phyloP scores from a whole-genome alignment of 2,888 invertebrate species.

The Eucera pruinosa region DNA sequence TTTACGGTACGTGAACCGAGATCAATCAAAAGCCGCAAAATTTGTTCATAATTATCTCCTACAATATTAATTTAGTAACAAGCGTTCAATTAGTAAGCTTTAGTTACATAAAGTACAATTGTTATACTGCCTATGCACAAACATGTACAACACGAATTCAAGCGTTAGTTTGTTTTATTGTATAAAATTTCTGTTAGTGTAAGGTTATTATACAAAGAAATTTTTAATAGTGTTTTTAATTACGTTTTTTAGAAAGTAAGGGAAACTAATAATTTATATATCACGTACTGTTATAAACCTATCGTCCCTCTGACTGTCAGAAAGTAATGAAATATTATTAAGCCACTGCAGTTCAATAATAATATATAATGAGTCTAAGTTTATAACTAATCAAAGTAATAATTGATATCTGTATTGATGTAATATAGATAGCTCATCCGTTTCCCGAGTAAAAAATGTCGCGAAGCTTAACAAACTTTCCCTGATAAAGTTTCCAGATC shows the following conservation, averaged over 20 bases:
- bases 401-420: conserved; percentile 68
- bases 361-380: conserved; percentile 62
- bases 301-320: conserved; percentile 68
- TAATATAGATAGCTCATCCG: conserved; percentile 62
- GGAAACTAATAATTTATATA: conserved; percentile 42
- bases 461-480: conserved; percentile 47
- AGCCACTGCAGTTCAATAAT: conserved; percentile 60
- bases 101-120: conserved; percentile 50
- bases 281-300: conserved; percentile 66
- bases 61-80: conserved; percentile 31
- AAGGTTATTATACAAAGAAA: conserved; percentile 18
- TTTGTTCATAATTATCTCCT: conserved; percentile 29
- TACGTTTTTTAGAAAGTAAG: conserved; percentile 31
- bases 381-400: conserved; percentile 71
- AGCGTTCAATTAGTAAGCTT: conserved; percentile 36
- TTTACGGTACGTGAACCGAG: conserved; percentile 63
- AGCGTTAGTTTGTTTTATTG: conserved; percentile 28
- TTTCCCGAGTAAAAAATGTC: conserved; percentile 52
- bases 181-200: conserved; percentile 42
- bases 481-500: conserved; percentile 43
- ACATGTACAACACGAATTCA: conserved; percentile 40
- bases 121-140: conserved; percentile 61
- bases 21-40: conserved; percentile 57
- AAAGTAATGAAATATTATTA: conserved; percentile 71
- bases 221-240: conserved; percentile 37